A percentile compares a stretch with the other conserved stretches of the same genome.
These are phyloP conservation scores for Syngnathus acus DNA, from an alignment of 2,797 vertebrate genomes.

Conservation along the genomic window DNA sequence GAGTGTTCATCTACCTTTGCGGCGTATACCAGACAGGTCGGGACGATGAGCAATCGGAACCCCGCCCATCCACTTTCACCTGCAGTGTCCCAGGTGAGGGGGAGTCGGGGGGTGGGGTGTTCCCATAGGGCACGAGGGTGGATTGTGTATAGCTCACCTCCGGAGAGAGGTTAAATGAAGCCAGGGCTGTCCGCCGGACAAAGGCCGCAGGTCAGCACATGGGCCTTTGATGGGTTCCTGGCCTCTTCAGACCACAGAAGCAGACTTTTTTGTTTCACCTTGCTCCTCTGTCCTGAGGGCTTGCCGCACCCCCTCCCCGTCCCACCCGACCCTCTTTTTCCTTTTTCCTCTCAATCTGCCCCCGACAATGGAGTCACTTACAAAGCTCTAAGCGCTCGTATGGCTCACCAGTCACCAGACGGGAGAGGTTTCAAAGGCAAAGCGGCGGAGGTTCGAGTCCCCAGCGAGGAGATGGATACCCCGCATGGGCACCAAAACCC, in stretches of 20 bases:
- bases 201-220: constrained; percentile 91
- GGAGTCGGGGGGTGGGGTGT: constrained; percentile 40
- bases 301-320: constrained; percentile 40
- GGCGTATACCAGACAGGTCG: constrained; percentile 65
- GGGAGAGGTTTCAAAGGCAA: constrained; percentile 74
- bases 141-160: constrained; percentile 73
- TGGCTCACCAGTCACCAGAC: constrained; percentile 74
- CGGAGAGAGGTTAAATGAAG: constrained; percentile 92
- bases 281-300: constrained; percentile 68
- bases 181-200: constrained; percentile 87
- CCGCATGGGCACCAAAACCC: constrained; percentile 52
- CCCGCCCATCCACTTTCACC: constrained; percentile 68
- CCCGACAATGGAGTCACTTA: constrained; percentile 94
- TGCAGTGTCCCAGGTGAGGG: constrained; percentile 59
- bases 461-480: constrained; percentile 64
- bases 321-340: background rate
- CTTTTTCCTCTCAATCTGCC: constrained; percentile 68
- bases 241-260: constrained; percentile 83
- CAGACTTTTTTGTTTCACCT: constrained; percentile 72
- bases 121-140: constrained; percentile 52
- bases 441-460: constrained; percentile 65
- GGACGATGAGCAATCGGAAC: constrained; percentile 54
- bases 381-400: constrained; percentile 72
- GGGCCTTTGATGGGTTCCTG: constrained; percentile 91
- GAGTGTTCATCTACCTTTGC: constrained; percentile 63